Base-by-base conservation (phyloP, 2,888 invertebrate species). In the Dendrolimus pini region DNA sequence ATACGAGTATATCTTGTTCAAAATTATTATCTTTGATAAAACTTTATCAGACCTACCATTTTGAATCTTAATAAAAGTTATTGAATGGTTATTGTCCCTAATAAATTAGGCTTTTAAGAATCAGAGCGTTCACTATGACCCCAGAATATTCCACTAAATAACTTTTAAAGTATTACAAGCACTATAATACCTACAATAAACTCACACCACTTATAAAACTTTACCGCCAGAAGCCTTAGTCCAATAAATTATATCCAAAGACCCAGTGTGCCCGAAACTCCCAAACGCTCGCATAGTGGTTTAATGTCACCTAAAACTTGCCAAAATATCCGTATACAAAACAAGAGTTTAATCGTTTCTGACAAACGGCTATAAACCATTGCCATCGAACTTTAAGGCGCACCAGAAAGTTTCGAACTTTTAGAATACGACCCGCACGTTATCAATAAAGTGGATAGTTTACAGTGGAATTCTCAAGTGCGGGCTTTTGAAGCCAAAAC, bases 311-410 rank as follows among this genome's bases (percentile, higher is more conserved):
- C 30, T 53, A 62, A 62, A 59, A 54, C 61, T 57, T 47, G 56
- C 41, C 60, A 60, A 65, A 62, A 62, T 58, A 60, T 58, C 60
- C 59, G 56, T 55, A 57, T 56, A 56, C 60, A 60, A 62, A 63
- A 65, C 63, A 59, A 62, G 59, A 61, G 57, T 65, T 65, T 62
- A 63, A 63, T 63, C 57, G 65, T 60, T 60, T 54, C 53, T 55
- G 55, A 53, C 53, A 41, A 41, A 52, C 53, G 10, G 54, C 56
- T 52, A 58, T 56, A 58, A 53, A 58, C 47, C 52, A 56, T 54
- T 52, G 56, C 52, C 54, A 52, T 59, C 41, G 41, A 47, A 56
- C 8, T 54, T 58, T 18, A 7, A 41, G 12, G 13, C 41, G 52
- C 30, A 42, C 55, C 55, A 41, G 54, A 57, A 59, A 59, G 54